These are phyloP conservation scores for Myotis vivesi DNA, from an alignment of 2,797 vertebrate genomes.

Conservation along the genomic window DNA sequence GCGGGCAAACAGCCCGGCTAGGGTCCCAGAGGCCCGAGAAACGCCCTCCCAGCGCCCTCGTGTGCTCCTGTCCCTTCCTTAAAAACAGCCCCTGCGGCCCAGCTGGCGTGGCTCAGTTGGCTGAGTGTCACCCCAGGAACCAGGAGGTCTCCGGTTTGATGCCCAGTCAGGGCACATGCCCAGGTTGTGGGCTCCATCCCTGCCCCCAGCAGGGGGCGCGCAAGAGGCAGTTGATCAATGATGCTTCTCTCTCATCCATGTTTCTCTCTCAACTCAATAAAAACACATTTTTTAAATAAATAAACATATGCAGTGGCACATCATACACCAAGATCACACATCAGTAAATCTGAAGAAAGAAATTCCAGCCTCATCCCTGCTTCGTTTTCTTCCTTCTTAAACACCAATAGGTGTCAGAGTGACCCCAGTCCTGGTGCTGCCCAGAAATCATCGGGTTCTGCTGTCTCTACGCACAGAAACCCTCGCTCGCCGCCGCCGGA, in stretches of 20 bases:
- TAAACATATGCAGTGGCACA: not conserved
- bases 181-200: not conserved
- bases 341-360: not conserved
- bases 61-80: not conserved
- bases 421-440: not conserved
- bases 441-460: not conserved
- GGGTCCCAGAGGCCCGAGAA: not conserved
- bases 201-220: no score
- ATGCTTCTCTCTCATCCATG: not conserved
- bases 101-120: no score
- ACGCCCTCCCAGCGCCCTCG: not conserved
- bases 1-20: not conserved
- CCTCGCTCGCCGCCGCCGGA: not conserved
- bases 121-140: not conserved
- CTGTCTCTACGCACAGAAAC: not conserved
- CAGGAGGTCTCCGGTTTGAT: not conserved
- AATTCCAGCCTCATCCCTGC: not conserved
- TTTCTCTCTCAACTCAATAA: not conserved
- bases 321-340: not conserved
- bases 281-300: not conserved
- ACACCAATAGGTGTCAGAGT: not conserved
- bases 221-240: not conserved
- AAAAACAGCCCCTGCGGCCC: not conserved
- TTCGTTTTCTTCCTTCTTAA: not conserved
- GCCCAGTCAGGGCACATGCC: not conserved